phyloP scores from a whole-genome alignment of 1,140 invertebrate genomes.

The Aplysia californica region DNA sequence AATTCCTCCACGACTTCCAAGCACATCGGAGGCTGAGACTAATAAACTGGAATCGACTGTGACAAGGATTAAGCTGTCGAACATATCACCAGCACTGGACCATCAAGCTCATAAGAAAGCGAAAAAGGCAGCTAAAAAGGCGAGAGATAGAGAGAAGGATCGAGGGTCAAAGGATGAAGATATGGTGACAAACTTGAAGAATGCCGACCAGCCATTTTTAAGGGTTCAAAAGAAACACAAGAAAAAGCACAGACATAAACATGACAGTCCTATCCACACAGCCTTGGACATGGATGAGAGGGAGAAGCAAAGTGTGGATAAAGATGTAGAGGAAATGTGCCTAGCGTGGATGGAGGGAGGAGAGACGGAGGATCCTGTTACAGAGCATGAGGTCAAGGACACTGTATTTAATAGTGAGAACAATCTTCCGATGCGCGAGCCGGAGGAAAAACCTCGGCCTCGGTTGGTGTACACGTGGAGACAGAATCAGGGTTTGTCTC shows the following conservation, averaged over 20 bases:
- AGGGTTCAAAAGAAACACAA: constrained; percentile 26
- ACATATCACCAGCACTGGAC: not conserved
- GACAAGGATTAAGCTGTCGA: constrained; percentile 11
- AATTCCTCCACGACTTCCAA: constrained; percentile 24
- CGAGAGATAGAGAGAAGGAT: constrained; percentile 21
- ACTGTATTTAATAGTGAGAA: not conserved
- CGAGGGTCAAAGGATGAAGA: too few species aligned
- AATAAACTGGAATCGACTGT: not conserved
- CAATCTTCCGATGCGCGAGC: not conserved
- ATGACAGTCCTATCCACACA: constrained; percentile 1
- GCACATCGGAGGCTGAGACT: not conserved
- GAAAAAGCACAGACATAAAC: constrained; percentile 22
- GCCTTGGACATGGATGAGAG: not conserved
- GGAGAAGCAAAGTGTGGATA: not conserved
- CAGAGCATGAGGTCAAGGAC: not conserved
- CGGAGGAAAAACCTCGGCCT: not conserved
- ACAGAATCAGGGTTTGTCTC: constrained; percentile 21
- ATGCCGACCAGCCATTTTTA: not conserved
- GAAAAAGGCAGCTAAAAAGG: constrained; percentile 29
- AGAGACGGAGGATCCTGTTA: not conserved
- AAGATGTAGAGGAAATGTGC: not conserved
- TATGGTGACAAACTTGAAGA: not conserved
- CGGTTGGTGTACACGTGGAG: constrained; percentile 24
- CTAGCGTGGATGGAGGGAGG: not conserved
- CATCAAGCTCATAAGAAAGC: constrained; percentile 23